These are phyloP conservation scores for Tinea trinotella DNA, from an alignment of 2,888 invertebrate genomes.

Conservation along the genomic window DNA sequence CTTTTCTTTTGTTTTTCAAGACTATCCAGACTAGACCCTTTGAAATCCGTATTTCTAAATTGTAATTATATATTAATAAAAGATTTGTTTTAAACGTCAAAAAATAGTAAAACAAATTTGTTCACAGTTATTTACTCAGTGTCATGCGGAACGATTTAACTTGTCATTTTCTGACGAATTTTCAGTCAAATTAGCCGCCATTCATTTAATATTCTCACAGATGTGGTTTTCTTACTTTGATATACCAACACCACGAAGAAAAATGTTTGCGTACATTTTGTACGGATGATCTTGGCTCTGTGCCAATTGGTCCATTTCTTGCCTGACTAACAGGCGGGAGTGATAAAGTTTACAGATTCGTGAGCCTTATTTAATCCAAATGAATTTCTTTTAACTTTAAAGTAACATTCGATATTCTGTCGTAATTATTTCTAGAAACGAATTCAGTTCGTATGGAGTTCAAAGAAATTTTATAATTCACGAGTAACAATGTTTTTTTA, in stretches of 20 bases:
- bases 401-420: not conserved
- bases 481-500: conserved; percentile 29
- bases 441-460: conserved; percentile 20
- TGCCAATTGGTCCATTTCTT: conserved; percentile 58
- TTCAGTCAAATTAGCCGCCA: conserved; percentile 47
- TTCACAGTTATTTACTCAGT: conserved; percentile 47
- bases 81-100: not conserved
- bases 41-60: no score
- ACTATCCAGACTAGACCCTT: no score
- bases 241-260: conserved; percentile 28
- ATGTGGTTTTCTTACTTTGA: conserved; percentile 28
- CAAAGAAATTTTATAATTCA: conserved; percentile 11
- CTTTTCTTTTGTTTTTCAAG: no score
- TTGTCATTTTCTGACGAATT: conserved; percentile 53
- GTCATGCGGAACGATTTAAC: conserved; percentile 52
- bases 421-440: not conserved
- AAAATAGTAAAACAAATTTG: conserved; percentile 27
- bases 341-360: conserved; percentile 3
- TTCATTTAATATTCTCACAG: conserved; percentile 39
- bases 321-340: not conserved
- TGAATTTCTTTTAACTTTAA: conserved; percentile 1
- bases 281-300: conserved; percentile 34
- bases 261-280: conserved; percentile 12
- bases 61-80: no score
- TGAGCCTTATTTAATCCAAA: not conserved